Percentiles rank a stretch among this genome's conserved stretches.
Conservation (phyloP, 1,140 invertebrate species). For the Mya arenaria region DNA sequence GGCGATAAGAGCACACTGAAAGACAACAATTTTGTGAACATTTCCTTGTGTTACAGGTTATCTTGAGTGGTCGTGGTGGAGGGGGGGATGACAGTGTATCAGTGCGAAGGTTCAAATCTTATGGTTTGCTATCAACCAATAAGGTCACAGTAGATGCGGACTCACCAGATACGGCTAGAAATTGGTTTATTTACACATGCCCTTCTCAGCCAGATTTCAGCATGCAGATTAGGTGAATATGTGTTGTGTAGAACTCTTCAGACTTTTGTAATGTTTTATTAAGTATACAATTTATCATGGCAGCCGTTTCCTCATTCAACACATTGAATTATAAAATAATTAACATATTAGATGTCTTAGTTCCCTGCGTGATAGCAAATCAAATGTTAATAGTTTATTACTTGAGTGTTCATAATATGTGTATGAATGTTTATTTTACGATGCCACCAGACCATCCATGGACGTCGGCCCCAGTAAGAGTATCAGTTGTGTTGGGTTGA, state of each 20-base stretch:
- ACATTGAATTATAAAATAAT: too few relatives aligned
- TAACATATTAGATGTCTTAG: too few relatives aligned
- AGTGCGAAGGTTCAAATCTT: slow-evolving; percentile 67
- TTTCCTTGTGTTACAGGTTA: neutral
- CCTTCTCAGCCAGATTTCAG: slow-evolving; percentile 46
- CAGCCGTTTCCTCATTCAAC: too few relatives aligned
- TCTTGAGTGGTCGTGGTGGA: slow-evolving; percentile 56
- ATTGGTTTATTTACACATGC: slow-evolving; percentile 63
- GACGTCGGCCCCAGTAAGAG: too few relatives aligned
- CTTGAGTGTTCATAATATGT: too few relatives aligned
- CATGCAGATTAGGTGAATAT: slow-evolving; percentile 57
- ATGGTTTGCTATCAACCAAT: slow-evolving; percentile 60
- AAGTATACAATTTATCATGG: neutral
- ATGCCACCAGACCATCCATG: too few relatives aligned
- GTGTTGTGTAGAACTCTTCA: neutral
- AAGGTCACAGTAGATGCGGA: neutral
- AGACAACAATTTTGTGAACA: neutral
- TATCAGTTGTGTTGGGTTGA: too few relatives aligned
- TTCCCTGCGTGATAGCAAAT: too few relatives aligned
- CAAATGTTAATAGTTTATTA: too few relatives aligned
- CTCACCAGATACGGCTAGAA: neutral
- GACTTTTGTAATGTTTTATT: neutral
- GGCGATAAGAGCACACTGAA: neutral
- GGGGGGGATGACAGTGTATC: slow-evolving; percentile 61
- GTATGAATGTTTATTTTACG: too few relatives aligned